These are phyloP conservation scores for Spodoptera litura DNA, from an alignment of 1,140 invertebrate species.

Conservation along the genomic window DNA sequence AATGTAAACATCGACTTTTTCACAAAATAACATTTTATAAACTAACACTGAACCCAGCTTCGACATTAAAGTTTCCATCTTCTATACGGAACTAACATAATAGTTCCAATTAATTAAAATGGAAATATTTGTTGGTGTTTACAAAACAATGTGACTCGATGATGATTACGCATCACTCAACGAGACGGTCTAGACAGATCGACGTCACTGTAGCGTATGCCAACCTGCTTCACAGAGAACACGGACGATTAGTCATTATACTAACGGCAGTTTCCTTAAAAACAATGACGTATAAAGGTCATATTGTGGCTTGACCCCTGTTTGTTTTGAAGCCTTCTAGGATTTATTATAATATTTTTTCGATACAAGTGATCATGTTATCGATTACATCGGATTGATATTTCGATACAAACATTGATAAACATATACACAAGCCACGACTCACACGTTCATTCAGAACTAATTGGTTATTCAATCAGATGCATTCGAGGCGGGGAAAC, in stretches of 20 bases:
- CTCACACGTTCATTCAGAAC: neutral
- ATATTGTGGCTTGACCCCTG: neutral
- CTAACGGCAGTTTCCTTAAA: neutral
- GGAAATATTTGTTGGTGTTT: neutral
- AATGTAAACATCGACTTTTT: too few species aligned
- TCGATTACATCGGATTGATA: too few species aligned
- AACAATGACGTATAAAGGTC: neutral
- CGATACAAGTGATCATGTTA: neutral
- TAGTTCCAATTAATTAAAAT: neutral
- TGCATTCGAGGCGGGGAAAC: neutral
- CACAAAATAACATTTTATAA: too few species aligned
- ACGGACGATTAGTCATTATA: constrained; percentile 5
- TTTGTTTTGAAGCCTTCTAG: neutral
- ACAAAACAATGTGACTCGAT: neutral
- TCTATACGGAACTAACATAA: too few species aligned
- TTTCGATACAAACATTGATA: too few species aligned
- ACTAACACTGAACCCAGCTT: too few species aligned
- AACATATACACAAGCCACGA: neutral
- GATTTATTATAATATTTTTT: neutral
- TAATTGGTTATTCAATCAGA: neutral
- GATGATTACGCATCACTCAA: neutral
- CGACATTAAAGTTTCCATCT: too few species aligned
- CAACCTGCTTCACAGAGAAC: neutral
- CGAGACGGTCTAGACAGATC: neutral
- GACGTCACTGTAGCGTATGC: too few species aligned